Evolutionary conservation across 1,140 invertebrate species (phyloP).

Genomic region (Lasioglossum albipes): DNA sequence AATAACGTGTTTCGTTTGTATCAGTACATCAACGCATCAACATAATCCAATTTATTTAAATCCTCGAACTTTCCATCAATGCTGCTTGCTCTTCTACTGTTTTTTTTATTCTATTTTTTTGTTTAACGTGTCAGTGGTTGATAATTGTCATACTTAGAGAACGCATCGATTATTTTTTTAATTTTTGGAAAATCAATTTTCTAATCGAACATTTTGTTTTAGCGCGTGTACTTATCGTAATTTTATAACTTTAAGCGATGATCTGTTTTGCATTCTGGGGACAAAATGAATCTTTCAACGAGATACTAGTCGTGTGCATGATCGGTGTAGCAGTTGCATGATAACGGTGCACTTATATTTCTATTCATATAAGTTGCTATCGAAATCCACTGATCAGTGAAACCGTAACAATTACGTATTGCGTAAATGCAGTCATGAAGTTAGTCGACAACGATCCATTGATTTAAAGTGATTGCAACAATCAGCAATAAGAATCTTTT

Average conservation of each 20-base stretch:
- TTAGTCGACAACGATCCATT: conserved; percentile 21
- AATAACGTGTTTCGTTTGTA: conserved; percentile 60
- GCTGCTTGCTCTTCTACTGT: conserved; percentile 8
- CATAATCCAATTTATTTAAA: conserved; percentile 43
- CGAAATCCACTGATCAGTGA: conserved; percentile 21
- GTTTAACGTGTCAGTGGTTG: conserved; percentile 9
- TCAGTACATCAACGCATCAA: conserved; percentile 26
- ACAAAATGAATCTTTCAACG: conserved; percentile 1
- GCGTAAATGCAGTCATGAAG: conserved; percentile 61
- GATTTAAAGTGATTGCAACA: conserved; percentile 15
- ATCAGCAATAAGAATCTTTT: conserved; percentile 40
- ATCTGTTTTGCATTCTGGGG: conserved; percentile 32
- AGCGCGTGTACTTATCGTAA: conserved; percentile 17
- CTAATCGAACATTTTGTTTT: conserved; percentile 8
- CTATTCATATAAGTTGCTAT: conserved; percentile 35
- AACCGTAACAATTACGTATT: conserved; percentile 40
- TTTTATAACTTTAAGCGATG: conserved; percentile 21
- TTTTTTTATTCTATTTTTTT: conserved; percentile 13
- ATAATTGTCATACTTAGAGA: conserved; percentile 11
- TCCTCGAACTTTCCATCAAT: conserved; percentile 3
- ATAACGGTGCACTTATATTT: conserved; percentile 38
- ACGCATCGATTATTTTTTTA: conserved; percentile 13
- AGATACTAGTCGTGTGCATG: conserved; percentile 49
- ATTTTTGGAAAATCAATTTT: conserved; percentile 14
- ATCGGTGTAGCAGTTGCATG: conserved; percentile 46